Conservation (phyloP, 2,113 vertebrate species). For the Campylomormyrus tamandua region DNA sequence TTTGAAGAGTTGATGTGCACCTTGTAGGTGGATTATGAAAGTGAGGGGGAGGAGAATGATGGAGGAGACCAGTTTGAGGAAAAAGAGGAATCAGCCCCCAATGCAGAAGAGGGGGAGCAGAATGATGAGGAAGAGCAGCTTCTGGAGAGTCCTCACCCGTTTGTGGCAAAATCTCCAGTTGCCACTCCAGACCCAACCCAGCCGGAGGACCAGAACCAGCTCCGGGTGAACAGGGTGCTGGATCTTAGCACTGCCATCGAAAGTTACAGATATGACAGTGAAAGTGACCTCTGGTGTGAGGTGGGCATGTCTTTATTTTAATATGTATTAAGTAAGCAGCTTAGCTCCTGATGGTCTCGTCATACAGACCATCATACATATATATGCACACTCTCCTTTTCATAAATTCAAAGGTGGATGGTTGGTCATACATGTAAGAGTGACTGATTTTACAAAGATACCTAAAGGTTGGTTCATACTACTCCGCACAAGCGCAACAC, state of each 20-base stretch:
- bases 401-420: not conserved
- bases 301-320: slow-evolving; percentile 49
- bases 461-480: not conserved
- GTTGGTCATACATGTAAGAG: not conserved
- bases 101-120: slow-evolving; percentile 18
- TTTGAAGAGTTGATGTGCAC: not conserved
- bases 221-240: slow-evolving; percentile 64
- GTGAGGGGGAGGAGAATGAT: slow-evolving; percentile 62
- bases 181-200: not conserved
- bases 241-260: slow-evolving; percentile 58
- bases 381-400: not conserved
- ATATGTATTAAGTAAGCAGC: not conserved
- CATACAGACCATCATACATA: not conserved
- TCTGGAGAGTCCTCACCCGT: slow-evolving; percentile 11
- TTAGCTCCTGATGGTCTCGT: not conserved
- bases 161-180: not conserved
- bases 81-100: slow-evolving; percentile 11
- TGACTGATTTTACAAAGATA: not conserved
- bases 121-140: slow-evolving; percentile 38
- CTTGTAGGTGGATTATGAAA: slow-evolving; percentile 87
- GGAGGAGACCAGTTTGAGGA: slow-evolving; percentile 43
- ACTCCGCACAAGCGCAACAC: too few relatives aligned
- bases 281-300: slow-evolving; percentile 82
- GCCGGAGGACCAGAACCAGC: slow-evolving; percentile 17
- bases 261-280: slow-evolving; percentile 70